These are phyloP conservation scores for Pocillopora damicornis DNA, from an alignment of 64 coral and sea anemone genomes.

Conservation along the genomic window DNA sequence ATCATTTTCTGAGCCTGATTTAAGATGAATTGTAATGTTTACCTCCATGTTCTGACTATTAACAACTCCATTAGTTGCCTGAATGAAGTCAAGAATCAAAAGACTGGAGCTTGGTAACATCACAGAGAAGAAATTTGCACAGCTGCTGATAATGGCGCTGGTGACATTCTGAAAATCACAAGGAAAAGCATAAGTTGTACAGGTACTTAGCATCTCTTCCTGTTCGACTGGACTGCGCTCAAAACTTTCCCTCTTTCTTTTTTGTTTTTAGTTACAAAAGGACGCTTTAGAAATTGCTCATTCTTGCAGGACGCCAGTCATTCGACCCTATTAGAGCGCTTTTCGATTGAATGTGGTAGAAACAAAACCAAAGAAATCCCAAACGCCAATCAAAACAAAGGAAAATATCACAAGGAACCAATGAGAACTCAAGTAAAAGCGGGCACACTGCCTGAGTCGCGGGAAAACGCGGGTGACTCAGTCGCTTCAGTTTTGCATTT, in stretches of 20 bases:
- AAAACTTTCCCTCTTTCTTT: too few relatives aligned
- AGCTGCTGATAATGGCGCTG: conserved; percentile 85
- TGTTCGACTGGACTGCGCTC: not conserved
- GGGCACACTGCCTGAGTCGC: too few relatives aligned
- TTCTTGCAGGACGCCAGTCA: too few relatives aligned
- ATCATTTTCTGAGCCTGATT: too few relatives aligned
- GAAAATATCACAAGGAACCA: not conserved
- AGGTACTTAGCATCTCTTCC: not conserved
- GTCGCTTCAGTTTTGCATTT: too few relatives aligned
- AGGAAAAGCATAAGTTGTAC: not conserved
- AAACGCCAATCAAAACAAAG: too few relatives aligned
- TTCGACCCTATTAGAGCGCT: too few relatives aligned
- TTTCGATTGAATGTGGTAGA: too few relatives aligned
- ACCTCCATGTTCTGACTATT: conserved; percentile 86
- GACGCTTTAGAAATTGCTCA: too few relatives aligned
- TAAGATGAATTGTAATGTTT: not conserved
- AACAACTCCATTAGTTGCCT: conserved; percentile 78
- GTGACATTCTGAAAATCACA: conserved; percentile 74
- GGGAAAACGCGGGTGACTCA: too few relatives aligned
- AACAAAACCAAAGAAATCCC: too few relatives aligned
- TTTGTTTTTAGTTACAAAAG: too few relatives aligned
- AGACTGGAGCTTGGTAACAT: conserved; percentile 89
- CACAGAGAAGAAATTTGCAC: conserved; percentile 87
- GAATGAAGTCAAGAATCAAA: conserved; percentile 94
- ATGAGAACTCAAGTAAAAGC: not conserved